Conservation (phyloP, 2,113 vertebrate genomes). For the Grus americana region DNA sequence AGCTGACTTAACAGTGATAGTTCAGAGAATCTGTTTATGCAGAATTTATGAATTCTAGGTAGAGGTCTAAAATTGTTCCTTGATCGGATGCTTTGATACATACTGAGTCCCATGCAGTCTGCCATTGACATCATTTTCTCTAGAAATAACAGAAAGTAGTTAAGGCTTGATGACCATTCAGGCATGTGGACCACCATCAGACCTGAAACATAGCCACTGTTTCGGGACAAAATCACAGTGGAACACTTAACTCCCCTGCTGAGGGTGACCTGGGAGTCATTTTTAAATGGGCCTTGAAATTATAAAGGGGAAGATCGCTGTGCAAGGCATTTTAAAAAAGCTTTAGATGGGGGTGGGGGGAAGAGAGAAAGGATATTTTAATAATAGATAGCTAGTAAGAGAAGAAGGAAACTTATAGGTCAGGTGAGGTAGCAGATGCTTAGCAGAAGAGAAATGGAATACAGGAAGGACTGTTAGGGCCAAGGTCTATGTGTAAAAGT, state of each 20-base stretch:
- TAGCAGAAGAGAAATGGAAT: not conserved
- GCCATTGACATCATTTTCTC: not conserved
- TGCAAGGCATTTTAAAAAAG: not conserved
- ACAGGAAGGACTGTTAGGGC: not conserved
- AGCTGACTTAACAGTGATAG: not conserved
- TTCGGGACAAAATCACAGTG: not conserved
- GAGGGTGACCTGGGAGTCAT: not conserved
- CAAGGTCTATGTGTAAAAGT: not conserved
- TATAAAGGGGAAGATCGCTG: not conserved
- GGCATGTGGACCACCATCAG: fast-evolving
- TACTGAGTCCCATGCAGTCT: not conserved
- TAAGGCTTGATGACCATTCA: not conserved
- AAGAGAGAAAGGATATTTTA: not conserved
- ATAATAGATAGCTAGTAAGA: not conserved
- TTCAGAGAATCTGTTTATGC: not conserved
- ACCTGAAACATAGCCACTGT: not conserved
- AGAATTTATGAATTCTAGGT: not conserved
- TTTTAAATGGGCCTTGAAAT: not conserved
- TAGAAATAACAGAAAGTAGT: not conserved
- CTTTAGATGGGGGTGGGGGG: not conserved
- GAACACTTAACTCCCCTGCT: not conserved
- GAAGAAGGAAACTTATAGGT: not conserved
- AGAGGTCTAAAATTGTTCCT: not conserved
- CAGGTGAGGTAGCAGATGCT: not conserved
- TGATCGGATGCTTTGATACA: not conserved